Base-by-base conservation (phyloP, 1,140 invertebrate species). In the Drosophila setifemur region DNA sequence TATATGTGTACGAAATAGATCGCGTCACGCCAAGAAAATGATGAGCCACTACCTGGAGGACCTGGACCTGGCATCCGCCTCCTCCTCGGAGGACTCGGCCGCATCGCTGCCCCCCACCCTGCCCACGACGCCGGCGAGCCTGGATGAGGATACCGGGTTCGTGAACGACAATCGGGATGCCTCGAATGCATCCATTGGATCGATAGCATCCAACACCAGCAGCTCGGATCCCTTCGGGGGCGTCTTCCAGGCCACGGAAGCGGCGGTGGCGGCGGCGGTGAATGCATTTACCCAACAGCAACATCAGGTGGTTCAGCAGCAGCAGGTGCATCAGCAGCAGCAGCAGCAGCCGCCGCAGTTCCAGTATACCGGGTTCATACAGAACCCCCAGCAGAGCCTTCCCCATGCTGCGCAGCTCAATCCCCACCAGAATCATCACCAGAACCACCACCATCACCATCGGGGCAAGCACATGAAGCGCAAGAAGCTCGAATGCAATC, bases 401-500 rank as follows among this genome's bases (percentile, higher is more conserved):
- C 33, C 31, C n/a, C n/a, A n/a, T n/a, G n/a, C n/a, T n/a, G n/a
- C n/a, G 1, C 53, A 60, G 0, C 61, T 45, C 0, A 63, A 52
- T 0, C 50, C 35, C 0, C 39, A 35, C 6, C 35, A 45, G 6
- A 5, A 5, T 2, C 29, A 31, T 1, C 21, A 14, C 8, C 19
- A 49, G 16, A 5, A 18, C 7, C 8, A 64, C 11, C 29, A 48
- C 14, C 31, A 72, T 25, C 49, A 40, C 25, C 33, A 49, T 1
- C 50, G 71, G 11, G 74, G 71, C 33, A 85, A 86, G 37, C 54
- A 73, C 8, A 53, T 92, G 2, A 94, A 94, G 82, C 91, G 93
- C 45, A 92, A 91, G 55, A 93, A 93, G 77, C 91, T 94, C 79
- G 93, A 94, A 91, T 94, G 49, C 94, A 94, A 72, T 35, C 94